Percentiles rank a stretch among this genome's conserved stretches.
Conservation (phyloP, 2,797 vertebrate genomes). For the Eulemur albifrons region DNA sequence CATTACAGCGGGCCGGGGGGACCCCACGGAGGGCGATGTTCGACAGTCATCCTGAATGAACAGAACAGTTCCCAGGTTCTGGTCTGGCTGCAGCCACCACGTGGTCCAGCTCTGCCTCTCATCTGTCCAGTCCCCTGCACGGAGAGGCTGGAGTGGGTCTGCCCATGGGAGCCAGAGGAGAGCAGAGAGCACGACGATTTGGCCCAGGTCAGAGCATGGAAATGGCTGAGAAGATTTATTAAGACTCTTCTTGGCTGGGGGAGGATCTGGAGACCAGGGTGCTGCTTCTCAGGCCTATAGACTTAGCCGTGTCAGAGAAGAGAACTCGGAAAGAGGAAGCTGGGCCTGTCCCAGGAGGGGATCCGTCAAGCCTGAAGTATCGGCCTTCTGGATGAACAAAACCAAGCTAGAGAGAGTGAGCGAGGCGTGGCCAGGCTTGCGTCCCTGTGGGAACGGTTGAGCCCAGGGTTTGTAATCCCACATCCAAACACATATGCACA, state of each 20-base stretch:
- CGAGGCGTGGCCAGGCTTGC: neutral
- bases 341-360: neutral
- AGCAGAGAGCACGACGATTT: neutral
- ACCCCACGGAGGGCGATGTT: neutral
- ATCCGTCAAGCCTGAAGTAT: rapidly evolving
- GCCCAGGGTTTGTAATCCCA: neutral
- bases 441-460: neutral
- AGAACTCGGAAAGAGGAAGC: neutral
- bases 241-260: too few relatives aligned
- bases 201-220: neutral
- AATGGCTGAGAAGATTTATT: neutral
- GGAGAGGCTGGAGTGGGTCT: neutral
- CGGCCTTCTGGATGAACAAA: neutral
- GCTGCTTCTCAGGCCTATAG: neutral
- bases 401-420: neutral
- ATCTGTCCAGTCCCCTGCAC: neutral
- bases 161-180: neutral
- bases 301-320: neutral
- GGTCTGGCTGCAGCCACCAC: neutral
- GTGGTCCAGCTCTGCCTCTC: neutral
- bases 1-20: too few relatives aligned
- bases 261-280: neutral
- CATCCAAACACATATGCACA: too few relatives aligned
- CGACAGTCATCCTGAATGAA: neutral
- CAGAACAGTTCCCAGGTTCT: neutral